Base-by-base conservation (phyloP, 1,140 invertebrate genomes). In the Cherax quadricarinatus region DNA sequence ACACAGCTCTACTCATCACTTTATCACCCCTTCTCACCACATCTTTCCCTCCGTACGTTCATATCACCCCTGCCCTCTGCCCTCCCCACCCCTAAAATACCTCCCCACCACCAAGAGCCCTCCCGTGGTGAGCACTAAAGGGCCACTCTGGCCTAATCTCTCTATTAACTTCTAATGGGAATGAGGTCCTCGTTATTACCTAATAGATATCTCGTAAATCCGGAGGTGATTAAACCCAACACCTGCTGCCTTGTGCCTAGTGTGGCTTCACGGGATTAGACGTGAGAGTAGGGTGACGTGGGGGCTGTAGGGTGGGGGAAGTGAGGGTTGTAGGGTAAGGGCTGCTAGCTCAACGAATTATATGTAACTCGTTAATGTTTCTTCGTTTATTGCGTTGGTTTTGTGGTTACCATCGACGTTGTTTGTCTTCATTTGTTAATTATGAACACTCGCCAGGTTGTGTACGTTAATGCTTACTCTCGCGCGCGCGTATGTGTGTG, bases 151-250 rank as follows among this genome's bases (percentile, higher is more conserved):
- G 4, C 70, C 24, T 24, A 75, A 75, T 75, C 70, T 75, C 70
- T 75, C 70, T 75, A 75, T 75, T 75, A 75, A 75, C 70, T 75
- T 6, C 70, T 75, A 75, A 24, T 75, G 70, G 70, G 70, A 75
- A 30, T n/a, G 14, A 30, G 18, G n/a, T 6, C 70, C n/a, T 75
- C 12, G 6, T 75, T 21, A 21, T 7, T 10, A 14, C 70, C n/a
- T 30, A 75, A 75, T 24, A 75, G 70, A 75, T 75, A 75, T 75
- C 70, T 75, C 70, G 24, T 75, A 75, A 75, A 66, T 66, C 62
- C 18, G 14, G 14, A 66, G 62, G 18, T 66, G 62, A 66, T 66
- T 66, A 66, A 66, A 18, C 62, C 18, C 62, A 41, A 41, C 30
- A 41, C 30, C 30, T 41, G 6, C 1, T 57, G 6, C 53, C 53